A percentile compares a stretch with the other conserved stretches of the same genome.
Conservation (phyloP, 2,888 invertebrate species). For the Trissolcus japonicus region DNA sequence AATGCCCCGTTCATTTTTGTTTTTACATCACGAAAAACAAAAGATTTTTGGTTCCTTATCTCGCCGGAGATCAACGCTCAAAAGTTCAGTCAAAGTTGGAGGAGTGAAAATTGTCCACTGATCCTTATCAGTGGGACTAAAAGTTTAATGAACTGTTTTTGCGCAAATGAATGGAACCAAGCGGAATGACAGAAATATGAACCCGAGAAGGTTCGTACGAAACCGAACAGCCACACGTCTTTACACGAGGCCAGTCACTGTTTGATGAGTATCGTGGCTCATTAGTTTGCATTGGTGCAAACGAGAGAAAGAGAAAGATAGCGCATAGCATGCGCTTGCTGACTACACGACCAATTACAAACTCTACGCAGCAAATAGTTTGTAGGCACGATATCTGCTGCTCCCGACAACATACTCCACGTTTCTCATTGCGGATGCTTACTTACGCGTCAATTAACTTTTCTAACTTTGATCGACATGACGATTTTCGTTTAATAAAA, state of each 20-base stretch:
- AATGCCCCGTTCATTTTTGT: constrained; percentile 40
- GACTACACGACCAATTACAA: constrained; percentile 74
- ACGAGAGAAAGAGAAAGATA: constrained; percentile 63
- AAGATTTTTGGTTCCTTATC: no score
- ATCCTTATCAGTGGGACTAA: no score
- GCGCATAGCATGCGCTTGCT: constrained; percentile 65
- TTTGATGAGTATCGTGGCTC: constrained; percentile 75
- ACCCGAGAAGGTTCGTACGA: constrained; percentile 32
- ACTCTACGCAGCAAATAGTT: constrained; percentile 74
- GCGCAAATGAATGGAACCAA: no score
- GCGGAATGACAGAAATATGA: constrained; percentile 12
- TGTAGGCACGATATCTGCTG: constrained; percentile 67
- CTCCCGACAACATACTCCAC: constrained; percentile 56
- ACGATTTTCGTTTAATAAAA: constrained; percentile 45
- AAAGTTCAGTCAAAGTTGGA: no score
- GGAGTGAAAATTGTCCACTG: no score
- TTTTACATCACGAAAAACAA: constrained; percentile 8
- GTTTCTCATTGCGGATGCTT: constrained; percentile 44
- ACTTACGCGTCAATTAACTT: constrained; percentile 56
- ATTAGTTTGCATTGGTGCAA: constrained; percentile 73
- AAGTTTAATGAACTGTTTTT: no score
- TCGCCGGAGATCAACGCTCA: not conserved
- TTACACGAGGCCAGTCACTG: constrained; percentile 62
- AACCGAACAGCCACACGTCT: constrained; percentile 28
- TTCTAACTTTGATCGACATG: constrained; percentile 45